phyloP scores from a whole-genome alignment of 2,888 invertebrate genomes.

The Oligia strigilis region DNA sequence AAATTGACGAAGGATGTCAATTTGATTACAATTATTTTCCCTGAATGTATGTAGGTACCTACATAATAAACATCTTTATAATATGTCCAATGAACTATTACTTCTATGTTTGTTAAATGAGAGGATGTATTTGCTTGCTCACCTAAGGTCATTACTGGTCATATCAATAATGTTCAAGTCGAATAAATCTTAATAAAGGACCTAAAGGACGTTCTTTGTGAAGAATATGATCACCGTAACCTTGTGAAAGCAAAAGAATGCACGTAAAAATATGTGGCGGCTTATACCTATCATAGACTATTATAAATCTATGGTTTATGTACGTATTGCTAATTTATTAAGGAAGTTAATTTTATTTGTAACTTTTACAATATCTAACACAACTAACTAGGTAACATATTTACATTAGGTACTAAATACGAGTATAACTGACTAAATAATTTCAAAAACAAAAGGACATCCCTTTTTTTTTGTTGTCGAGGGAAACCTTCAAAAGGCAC shows the following conservation, averaged over 20 bases:
- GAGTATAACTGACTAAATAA: too few relatives aligned
- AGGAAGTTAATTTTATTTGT: too few relatives aligned
- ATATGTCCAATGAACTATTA: background rate
- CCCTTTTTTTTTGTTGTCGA: too few relatives aligned
- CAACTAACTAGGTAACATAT: too few relatives aligned
- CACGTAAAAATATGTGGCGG: too few relatives aligned
- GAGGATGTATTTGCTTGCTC: conserved; percentile 32
- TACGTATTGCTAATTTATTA: too few relatives aligned
- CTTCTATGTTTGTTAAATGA: conserved; percentile 38
- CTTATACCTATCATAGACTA: background rate
- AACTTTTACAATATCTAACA: too few relatives aligned
- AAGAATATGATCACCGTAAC: conserved; percentile 1
- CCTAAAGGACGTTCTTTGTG: conserved; percentile 47
- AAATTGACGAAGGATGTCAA: background rate
- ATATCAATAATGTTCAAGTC: conserved; percentile 37
- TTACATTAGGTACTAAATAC: too few relatives aligned
- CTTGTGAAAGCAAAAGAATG: background rate
- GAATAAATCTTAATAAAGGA: conserved; percentile 46
- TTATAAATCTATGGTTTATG: too few relatives aligned
- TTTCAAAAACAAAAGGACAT: too few relatives aligned
- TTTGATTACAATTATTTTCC: background rate
- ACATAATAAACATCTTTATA: too few relatives aligned
- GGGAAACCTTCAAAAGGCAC: too few relatives aligned
- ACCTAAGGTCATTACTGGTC: conserved; percentile 30
- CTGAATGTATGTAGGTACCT: background rate